Base-by-base conservation (phyloP, 2,797 vertebrate species). In the Chelon auratus region DNA sequence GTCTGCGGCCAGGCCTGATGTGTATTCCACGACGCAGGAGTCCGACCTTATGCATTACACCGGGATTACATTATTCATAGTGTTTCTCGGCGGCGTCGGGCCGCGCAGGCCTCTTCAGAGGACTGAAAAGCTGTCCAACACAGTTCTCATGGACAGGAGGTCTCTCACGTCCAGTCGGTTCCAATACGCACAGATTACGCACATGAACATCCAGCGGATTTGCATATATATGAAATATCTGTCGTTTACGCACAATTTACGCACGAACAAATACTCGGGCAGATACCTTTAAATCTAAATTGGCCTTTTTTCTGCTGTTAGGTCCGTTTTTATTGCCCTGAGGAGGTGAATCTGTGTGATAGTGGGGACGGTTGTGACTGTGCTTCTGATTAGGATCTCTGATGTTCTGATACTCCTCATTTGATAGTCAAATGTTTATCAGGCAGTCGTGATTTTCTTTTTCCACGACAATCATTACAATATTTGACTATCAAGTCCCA, bases 1-100 rank as follows among this genome's bases (percentile, higher is more conserved):
- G 94, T 94, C 94, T 94, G 93, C 89, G 55, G 26, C 75, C 36
- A 68, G 78, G 52, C 65, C 68, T 2, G 82, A 93, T 95, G 95
- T 95, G 94, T 92, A 95, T 95, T 95, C 91, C 42, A 9, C 72
- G 33, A 55, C 47, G 75, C 86, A 72, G 54, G 57, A 73, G 68
- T 17, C 45, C 39, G 59, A 45, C 53, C 50, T 47, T 3, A 4
- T 48, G 74, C 83, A 55, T 70, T 30, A 77, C 87, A 80, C 77
- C 68, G 3, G 72, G 88, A 75, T 85, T 62, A 80, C 84, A 73
- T 81, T 74, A 78, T 84, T 75, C 82, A 80, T 77, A 82, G 75
- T 68, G 1, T 50, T 56, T 30, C 39, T 70, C 55, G 37, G 47
- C 26, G 65, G 52, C 42, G 51, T 15, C 20, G 55, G 24, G 33